Percentiles rank a stretch among this genome's conserved stretches.
These are phyloP conservation scores for Crepidodera aurea DNA, from an alignment of 2,888 invertebrate species.

Conservation along the genomic window DNA sequence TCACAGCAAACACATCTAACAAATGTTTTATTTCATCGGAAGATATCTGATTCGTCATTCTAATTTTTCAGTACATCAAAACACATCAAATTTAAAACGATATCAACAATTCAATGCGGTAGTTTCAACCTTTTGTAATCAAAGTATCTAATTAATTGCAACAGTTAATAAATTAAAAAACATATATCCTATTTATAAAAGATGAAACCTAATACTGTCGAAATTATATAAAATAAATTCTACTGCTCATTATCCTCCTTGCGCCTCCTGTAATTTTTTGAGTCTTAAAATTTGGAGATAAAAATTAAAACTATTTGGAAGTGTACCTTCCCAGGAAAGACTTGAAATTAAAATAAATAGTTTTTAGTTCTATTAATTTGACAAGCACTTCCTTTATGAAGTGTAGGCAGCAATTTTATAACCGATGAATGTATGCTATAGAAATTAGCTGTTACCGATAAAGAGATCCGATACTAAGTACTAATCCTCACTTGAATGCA, in stretches of 20 bases:
- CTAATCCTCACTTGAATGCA: constrained; percentile 2
- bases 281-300: too few relatives aligned
- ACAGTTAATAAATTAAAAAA: too few relatives aligned
- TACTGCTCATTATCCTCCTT: too few relatives aligned
- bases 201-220: neutral
- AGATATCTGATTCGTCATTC: neutral
- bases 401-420: neutral
- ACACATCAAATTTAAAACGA: too few relatives aligned
- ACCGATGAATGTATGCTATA: neutral
- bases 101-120: too few relatives aligned
- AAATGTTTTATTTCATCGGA: neutral
- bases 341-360: neutral
- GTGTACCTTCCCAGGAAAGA: neutral
- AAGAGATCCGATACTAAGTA: constrained; percentile 7
- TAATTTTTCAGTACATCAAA: too few relatives aligned
- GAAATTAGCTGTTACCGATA: constrained; percentile 14
- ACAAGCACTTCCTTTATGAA: neutral
- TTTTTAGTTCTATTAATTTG: neutral
- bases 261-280: too few relatives aligned
- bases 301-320: too few relatives aligned
- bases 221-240: too few relatives aligned
- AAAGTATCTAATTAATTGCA: too few relatives aligned
- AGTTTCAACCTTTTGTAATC: too few relatives aligned
- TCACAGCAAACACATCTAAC: neutral
- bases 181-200: too few relatives aligned